These are phyloP conservation scores for Phthorimaea operculella DNA, from an alignment of 1,140 invertebrate species.

Conservation along the genomic window DNA sequence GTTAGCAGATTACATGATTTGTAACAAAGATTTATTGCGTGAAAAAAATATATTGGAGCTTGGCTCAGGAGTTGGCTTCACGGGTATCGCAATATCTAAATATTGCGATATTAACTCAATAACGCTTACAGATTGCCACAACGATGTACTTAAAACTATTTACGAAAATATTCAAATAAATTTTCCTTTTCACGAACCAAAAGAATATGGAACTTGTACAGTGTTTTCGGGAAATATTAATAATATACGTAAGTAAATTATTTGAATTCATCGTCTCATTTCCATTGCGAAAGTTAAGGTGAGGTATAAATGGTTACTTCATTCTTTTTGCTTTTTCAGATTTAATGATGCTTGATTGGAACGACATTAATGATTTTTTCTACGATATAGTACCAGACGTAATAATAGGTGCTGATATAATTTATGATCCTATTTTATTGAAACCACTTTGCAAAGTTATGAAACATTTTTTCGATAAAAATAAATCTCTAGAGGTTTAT, in stretches of 20 bases:
- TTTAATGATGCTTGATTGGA: slow-evolving; percentile 45
- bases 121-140: slow-evolving; percentile 43
- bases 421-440: slow-evolving; percentile 55
- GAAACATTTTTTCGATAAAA: slow-evolving; percentile 31
- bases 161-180: slow-evolving; percentile 47
- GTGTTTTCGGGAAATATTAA: too few species aligned
- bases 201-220: background rate
- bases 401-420: slow-evolving; percentile 54
- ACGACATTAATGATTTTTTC: slow-evolving; percentile 25
- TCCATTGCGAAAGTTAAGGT: too few species aligned
- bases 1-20: slow-evolving; percentile 47
- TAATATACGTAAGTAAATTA: too few species aligned
- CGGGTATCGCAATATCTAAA: slow-evolving; percentile 46
- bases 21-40: slow-evolving; percentile 33
- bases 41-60: slow-evolving; percentile 49
- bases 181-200: slow-evolving; percentile 19
- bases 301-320: too few species aligned
- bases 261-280: too few species aligned
- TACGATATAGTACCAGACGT: slow-evolving; percentile 35
- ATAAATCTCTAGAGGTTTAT: slow-evolving; percentile 39
- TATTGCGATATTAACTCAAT: slow-evolving; percentile 37
- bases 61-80: slow-evolving; percentile 56
- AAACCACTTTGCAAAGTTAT: slow-evolving; percentile 42
- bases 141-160: slow-evolving; percentile 43
- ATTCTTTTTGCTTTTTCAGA: slow-evolving; percentile 25